A percentile compares a stretch with the other conserved stretches of the same genome.
Conservation (phyloP, 1,140 invertebrate genomes). For the Cyrtorhinus lividipennis region DNA sequence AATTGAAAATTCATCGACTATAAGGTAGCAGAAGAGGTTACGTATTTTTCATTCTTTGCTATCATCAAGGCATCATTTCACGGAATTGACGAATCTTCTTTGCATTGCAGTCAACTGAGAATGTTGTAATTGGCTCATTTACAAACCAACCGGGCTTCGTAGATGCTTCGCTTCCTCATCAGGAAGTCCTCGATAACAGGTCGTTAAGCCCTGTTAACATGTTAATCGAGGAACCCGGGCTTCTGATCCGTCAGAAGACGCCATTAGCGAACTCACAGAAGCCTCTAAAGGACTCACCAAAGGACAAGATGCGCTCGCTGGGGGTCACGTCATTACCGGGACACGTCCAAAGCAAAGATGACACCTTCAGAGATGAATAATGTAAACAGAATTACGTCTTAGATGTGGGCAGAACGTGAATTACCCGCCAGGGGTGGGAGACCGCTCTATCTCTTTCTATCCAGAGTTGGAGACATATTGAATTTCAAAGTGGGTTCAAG, state of each 20-base stretch:
- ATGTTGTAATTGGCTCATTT: too few relatives aligned
- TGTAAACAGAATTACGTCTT: slow-evolving; percentile 14
- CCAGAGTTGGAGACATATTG: slow-evolving; percentile 11
- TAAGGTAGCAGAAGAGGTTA: too few relatives aligned
- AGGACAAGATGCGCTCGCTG: background rate
- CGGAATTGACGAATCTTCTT: too few relatives aligned
- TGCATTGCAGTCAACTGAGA: too few relatives aligned
- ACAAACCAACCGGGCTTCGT: too few relatives aligned
- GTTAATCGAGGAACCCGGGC: background rate
- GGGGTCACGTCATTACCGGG: slow-evolving; percentile 10
- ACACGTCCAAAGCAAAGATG: background rate
- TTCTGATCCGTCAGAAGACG: background rate
- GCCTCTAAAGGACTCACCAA: background rate
- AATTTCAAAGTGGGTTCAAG: slow-evolving; percentile 10
- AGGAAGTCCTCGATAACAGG: background rate
- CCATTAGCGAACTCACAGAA: slow-evolving; percentile 3
- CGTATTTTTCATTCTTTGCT: too few relatives aligned
- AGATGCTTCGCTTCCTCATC: background rate
- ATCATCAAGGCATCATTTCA: too few relatives aligned
- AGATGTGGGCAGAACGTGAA: background rate
- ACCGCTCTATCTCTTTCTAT: too few relatives aligned
- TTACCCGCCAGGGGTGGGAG: background rate
- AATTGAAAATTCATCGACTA: too few relatives aligned
- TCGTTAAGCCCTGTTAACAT: background rate
- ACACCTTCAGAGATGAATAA: slow-evolving; percentile 8